phyloP scores from a whole-genome alignment of 2,113 vertebrate genomes.

The Proterorhinus semilunaris region DNA sequence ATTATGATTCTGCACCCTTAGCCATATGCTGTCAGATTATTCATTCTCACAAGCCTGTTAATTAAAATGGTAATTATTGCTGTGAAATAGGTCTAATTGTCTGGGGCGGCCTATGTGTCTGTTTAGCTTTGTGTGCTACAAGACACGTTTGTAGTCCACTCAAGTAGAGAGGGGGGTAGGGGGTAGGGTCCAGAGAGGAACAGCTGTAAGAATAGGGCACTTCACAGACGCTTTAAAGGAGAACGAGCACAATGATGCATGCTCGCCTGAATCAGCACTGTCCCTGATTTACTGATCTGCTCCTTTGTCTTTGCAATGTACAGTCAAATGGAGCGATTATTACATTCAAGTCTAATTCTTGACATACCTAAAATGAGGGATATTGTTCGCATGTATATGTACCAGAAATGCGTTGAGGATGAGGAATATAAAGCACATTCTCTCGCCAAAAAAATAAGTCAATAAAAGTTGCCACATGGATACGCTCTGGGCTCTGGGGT shows the following conservation, averaged over 20 bases:
- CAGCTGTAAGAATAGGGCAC: slow-evolving; percentile 19
- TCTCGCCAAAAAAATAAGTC: too few relatives aligned
- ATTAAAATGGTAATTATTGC: slow-evolving; percentile 74
- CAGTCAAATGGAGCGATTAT: too few relatives aligned
- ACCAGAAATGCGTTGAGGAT: too few relatives aligned
- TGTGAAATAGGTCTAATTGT: slow-evolving; percentile 41
- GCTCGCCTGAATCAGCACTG: slow-evolving; percentile 19
- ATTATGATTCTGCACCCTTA: slow-evolving; percentile 68
- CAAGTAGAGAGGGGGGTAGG: slow-evolving; percentile 30
- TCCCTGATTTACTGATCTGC: slow-evolving; percentile 6
- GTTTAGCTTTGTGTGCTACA: slow-evolving; percentile 7
- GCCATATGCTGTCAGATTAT: slow-evolving; percentile 68
- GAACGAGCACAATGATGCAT: neutral
- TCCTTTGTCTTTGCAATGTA: neutral
- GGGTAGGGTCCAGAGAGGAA: slow-evolving; percentile 22
- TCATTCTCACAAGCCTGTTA: slow-evolving; percentile 60
- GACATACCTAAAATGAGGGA: too few relatives aligned
- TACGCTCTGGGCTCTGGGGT: too few relatives aligned
- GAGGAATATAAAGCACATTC: too few relatives aligned
- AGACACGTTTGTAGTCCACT: slow-evolving; percentile 23
- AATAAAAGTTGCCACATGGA: too few relatives aligned
- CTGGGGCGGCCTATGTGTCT: slow-evolving; percentile 2
- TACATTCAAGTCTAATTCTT: too few relatives aligned
- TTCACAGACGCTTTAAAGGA: slow-evolving; percentile 16
- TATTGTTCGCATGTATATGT: too few relatives aligned